Percentiles rank a stretch among this genome's conserved stretches.
Evolutionary conservation across 2,797 vertebrate species (phyloP).

Genomic region (Acipenser oxyrinchus): DNA sequence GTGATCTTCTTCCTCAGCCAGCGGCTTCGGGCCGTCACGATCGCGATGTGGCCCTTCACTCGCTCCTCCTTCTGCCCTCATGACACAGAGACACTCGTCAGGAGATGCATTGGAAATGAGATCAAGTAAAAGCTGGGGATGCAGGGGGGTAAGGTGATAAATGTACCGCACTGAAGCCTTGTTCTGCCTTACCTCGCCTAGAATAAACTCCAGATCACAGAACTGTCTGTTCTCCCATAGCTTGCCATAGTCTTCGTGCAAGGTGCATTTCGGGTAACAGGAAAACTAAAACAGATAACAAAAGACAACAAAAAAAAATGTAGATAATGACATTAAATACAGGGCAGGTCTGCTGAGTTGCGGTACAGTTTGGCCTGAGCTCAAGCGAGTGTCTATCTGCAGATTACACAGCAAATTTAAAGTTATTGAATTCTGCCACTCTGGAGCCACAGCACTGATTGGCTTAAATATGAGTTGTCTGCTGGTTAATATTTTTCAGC

Average conservation of each 20-base stretch:
- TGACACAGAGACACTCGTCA: constrained; percentile 2
- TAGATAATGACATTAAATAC: not conserved
- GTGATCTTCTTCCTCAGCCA: constrained; percentile 93
- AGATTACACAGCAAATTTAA: no score
- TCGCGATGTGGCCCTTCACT: constrained; percentile 85
- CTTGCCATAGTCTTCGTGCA: constrained; percentile 94
- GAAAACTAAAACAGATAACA: constrained; percentile 70
- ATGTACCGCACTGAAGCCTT: not conserved
- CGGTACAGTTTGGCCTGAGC: no score
- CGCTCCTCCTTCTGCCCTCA: constrained; percentile 79
- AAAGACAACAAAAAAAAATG: not conserved
- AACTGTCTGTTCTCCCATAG: constrained; percentile 95
- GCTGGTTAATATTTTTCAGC: no score
- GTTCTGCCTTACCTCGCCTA: constrained; percentile 77
- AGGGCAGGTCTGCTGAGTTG: not conserved
- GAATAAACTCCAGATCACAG: constrained; percentile 91
- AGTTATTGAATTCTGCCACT: no score
- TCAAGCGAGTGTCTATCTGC: no score
- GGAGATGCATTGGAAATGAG: not conserved
- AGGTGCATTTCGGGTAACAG: constrained; percentile 93
- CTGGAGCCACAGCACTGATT: no score
- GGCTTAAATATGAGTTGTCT: no score
- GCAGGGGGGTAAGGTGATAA: constrained; percentile 8
- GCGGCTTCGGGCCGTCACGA: constrained; percentile 90
- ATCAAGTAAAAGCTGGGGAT: not conserved